Conservation (phyloP, 1,140 invertebrate species). For the Lepidurus couesii region DNA sequence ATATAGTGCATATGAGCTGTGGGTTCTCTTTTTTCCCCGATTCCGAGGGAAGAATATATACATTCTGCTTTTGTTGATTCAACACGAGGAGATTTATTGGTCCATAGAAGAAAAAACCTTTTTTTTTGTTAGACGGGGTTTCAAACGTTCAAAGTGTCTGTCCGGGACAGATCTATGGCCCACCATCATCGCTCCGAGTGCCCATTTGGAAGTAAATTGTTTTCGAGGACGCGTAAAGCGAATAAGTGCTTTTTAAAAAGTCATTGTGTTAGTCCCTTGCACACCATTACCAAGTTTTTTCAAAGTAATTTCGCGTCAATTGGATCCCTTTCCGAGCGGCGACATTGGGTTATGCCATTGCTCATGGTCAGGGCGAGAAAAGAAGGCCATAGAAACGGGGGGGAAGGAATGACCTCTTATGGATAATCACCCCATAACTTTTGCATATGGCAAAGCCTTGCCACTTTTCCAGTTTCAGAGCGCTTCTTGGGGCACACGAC, state of each 20-base stretch:
- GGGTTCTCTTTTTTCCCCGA: not conserved
- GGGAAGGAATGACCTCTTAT: not conserved
- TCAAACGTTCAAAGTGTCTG: conserved; percentile 2
- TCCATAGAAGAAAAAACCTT: not conserved
- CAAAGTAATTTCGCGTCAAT: not conserved
- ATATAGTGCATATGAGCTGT: not conserved
- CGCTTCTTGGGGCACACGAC: not conserved
- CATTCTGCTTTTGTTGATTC: not conserved
- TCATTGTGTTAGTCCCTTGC: conserved; percentile 1
- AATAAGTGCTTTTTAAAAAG: not conserved
- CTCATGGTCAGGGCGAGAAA: not conserved
- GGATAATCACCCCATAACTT: conserved; percentile 18
- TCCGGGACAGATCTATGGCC: conserved; percentile 7
- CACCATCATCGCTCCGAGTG: conserved; percentile 17
- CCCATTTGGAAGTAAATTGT: conserved; percentile 9
- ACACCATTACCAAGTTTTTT: not conserved
- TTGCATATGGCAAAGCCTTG: not conserved
- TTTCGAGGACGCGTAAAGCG: not conserved
- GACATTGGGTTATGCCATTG: not conserved
- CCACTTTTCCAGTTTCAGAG: not conserved
- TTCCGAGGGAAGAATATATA: not conserved
- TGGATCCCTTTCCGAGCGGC: not conserved
- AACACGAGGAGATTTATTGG: conserved; percentile 12
- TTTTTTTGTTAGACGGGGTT: not conserved
- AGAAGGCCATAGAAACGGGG: not conserved